phyloP scores from a whole-genome alignment of 2,888 invertebrate genomes.

The Eristalis arbustorum region DNA sequence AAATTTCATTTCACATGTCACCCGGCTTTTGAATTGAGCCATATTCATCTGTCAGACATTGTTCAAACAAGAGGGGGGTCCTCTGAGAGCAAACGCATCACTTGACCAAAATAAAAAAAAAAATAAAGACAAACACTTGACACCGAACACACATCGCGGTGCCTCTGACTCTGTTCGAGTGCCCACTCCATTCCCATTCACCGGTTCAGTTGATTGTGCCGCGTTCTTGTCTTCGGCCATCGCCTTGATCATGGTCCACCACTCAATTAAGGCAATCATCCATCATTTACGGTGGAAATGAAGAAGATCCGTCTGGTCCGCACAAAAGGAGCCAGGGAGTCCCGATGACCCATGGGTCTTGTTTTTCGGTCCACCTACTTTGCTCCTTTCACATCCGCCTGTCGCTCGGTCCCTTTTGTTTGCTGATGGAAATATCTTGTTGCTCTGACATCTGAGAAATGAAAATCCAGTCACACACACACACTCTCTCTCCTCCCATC shows the following conservation, averaged over 20 bases:
- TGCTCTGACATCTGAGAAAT: constrained; percentile 37
- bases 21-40: constrained; percentile 23
- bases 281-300: constrained; percentile 52
- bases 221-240: constrained; percentile 46
- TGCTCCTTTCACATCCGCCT: neutral
- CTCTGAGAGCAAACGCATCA: constrained; percentile 15
- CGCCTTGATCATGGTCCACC: constrained; percentile 54
- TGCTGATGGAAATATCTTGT: constrained; percentile 65
- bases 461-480: neutral
- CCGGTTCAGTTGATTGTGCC: constrained; percentile 1
- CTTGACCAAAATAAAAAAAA: constrained; percentile 43
- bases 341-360: constrained; percentile 35
- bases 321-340: neutral
- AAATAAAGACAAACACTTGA: constrained; percentile 57
- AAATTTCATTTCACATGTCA: constrained; percentile 23
- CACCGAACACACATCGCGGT: constrained; percentile 9
- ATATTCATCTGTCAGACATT: constrained; percentile 47
- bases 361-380: neutral
- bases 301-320: neutral
- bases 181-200: neutral
- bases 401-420: neutral
- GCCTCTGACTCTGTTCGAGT: neutral
- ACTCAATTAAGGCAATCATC: constrained; percentile 69
- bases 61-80: constrained; percentile 28
- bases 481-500: no score